Percentiles rank a stretch among this genome's conserved stretches.
Conservation (phyloP, 2,888 invertebrate genomes). For the Tholera decimalis region DNA sequence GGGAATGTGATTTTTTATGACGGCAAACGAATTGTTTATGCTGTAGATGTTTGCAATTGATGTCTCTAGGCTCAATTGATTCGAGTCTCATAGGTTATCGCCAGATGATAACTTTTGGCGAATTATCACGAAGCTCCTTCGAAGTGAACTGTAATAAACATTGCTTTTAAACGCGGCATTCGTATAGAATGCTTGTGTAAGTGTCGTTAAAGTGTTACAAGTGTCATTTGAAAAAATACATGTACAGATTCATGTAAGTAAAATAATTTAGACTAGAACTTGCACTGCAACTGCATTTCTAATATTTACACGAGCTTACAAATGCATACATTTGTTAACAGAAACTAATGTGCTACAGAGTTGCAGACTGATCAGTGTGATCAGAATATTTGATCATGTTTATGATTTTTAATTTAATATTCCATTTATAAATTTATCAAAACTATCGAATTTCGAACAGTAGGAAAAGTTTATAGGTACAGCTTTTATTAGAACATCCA, state of each 20-base stretch:
- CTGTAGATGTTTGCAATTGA: slow-evolving; percentile 36
- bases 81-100: slow-evolving; percentile 78
- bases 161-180: slow-evolving; percentile 27
- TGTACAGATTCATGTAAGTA: slow-evolving; percentile 24
- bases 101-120: slow-evolving; percentile 82
- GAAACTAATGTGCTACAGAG: not conserved
- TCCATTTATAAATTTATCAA: not conserved
- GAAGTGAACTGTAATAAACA: slow-evolving; percentile 35
- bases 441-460: slow-evolving; percentile 6
- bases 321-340: not conserved
- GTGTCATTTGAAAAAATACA: slow-evolving; percentile 21
- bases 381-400: not conserved
- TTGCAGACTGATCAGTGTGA: not conserved
- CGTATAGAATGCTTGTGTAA: not conserved
- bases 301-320: not conserved
- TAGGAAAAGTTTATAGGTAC: slow-evolving; percentile 7
- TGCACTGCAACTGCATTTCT: slow-evolving; percentile 37
- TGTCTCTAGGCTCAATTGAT: slow-evolving; percentile 56
- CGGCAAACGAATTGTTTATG: slow-evolving; percentile 32
- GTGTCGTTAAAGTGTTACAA: slow-evolving; percentile 17
- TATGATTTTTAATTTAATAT: not conserved
- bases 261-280: slow-evolving; percentile 12
- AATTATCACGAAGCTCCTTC: slow-evolving; percentile 63
- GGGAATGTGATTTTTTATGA: slow-evolving; percentile 38
- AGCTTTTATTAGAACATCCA: slow-evolving; percentile 37